phyloP scores from a whole-genome alignment of 2,113 vertebrate genomes.

The Willisornis vidua region DNA sequence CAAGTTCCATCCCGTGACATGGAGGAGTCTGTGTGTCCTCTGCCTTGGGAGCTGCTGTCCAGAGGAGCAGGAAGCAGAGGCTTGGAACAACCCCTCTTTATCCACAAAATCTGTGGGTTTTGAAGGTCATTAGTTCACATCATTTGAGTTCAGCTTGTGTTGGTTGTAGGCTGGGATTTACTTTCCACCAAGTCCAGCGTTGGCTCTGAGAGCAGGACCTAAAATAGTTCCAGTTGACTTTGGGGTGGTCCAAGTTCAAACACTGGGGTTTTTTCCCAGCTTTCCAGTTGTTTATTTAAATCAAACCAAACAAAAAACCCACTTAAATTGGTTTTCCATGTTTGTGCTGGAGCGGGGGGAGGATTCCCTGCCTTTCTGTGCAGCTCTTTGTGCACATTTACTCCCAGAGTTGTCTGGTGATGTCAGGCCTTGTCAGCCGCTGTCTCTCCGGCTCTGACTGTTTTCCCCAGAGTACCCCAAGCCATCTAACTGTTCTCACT shows the following conservation, averaged over 20 bases:
- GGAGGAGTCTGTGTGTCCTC: background rate
- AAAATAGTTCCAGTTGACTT: background rate
- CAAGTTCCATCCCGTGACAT: rapidly evolving
- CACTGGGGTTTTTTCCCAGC: background rate
- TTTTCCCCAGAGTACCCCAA: rapidly evolving
- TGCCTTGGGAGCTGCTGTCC: background rate
- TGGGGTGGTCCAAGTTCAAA: background rate
- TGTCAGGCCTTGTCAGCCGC: rapidly evolving
- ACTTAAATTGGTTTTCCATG: rapidly evolving
- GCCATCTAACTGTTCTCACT: background rate
- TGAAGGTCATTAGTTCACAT: background rate
- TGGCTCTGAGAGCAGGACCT: background rate
- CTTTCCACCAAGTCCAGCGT: rapidly evolving
- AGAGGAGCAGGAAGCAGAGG: background rate
- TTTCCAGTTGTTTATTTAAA: background rate
- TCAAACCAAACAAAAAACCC: background rate
- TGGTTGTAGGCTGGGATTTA: background rate
- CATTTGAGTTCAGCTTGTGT: background rate
- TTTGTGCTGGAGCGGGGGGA: background rate
- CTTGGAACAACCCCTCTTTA: background rate
- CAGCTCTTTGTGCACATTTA: rapidly evolving
- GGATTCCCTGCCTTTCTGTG: rapidly evolving
- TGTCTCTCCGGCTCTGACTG: rapidly evolving
- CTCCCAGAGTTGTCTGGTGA: rapidly evolving
- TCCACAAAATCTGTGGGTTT: background rate